Evolutionary conservation across 2,888 invertebrate species (phyloP).

Genomic region (Torymus texanus): DNA sequence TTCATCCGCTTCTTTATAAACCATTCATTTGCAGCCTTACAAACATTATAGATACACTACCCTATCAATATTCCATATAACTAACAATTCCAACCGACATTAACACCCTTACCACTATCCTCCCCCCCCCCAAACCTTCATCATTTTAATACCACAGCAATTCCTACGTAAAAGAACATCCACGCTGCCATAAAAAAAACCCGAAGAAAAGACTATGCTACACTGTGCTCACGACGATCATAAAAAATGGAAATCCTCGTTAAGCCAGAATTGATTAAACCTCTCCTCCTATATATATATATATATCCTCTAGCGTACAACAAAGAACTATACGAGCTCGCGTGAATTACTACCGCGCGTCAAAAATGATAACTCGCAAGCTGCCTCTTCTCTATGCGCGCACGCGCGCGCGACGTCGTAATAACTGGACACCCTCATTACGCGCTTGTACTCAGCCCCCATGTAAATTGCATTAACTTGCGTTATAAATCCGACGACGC

Average conservation of each 20-base stretch:
- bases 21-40: too few species aligned
- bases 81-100: too few species aligned
- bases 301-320: background rate
- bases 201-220: background rate
- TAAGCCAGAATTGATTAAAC: slow-evolving; percentile 45
- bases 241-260: slow-evolving; percentile 15
- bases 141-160: too few species aligned
- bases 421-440: slow-evolving; percentile 51
- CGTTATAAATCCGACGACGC: slow-evolving; percentile 48
- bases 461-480: slow-evolving; percentile 54
- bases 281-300: background rate
- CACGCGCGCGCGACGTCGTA: slow-evolving; percentile 28
- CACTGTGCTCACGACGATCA: background rate
- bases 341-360: slow-evolving; percentile 27
- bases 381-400: background rate
- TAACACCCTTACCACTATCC: too few species aligned
- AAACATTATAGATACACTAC: too few species aligned
- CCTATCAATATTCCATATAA: too few species aligned
- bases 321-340: background rate
- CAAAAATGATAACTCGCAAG: slow-evolving; percentile 33
- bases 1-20: too few species aligned
- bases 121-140: too few species aligned
- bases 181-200: background rate
- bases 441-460: background rate
- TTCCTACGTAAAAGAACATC: background rate